These are phyloP conservation scores for Zoanthus gigantus DNA, from an alignment of 92 coral and sea anemone genomes.

Conservation along the genomic window DNA sequence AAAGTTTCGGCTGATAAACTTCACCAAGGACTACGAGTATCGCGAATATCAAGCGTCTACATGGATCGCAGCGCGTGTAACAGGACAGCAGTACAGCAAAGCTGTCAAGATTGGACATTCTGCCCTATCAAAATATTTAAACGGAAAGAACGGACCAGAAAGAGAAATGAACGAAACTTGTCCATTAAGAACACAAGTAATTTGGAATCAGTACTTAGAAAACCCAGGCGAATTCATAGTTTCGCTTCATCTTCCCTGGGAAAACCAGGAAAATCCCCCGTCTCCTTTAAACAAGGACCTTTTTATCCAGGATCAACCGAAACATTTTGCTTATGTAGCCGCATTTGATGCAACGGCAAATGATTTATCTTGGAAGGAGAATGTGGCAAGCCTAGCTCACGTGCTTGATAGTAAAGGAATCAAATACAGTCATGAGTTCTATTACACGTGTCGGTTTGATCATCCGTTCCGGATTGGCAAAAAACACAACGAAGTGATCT, in stretches of 20 bases:
- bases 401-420: slow-evolving; percentile 71
- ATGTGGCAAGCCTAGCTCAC: slow-evolving; percentile 34
- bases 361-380: slow-evolving; percentile 54
- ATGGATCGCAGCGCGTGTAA: slow-evolving; percentile 76
- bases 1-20: slow-evolving; percentile 75
- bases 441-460: slow-evolving; percentile 76
- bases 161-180: slow-evolving; percentile 75
- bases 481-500: slow-evolving; percentile 78
- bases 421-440: slow-evolving; percentile 54
- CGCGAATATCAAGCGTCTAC: slow-evolving; percentile 79
- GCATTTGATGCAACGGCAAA: slow-evolving; percentile 72
- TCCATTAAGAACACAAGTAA: slow-evolving; percentile 71
- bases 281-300: slow-evolving; percentile 71
- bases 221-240: slow-evolving; percentile 68
- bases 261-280: slow-evolving; percentile 71
- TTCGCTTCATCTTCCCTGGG: slow-evolving; percentile 84
- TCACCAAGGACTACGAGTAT: slow-evolving; percentile 79
- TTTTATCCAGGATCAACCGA: slow-evolving; percentile 77
- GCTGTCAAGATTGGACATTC: slow-evolving; percentile 73
- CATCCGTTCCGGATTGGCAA: slow-evolving; percentile 68
- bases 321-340: slow-evolving; percentile 77
- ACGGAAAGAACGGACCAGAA: slow-evolving; percentile 85
- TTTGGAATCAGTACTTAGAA: slow-evolving; percentile 51
- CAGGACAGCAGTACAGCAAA: slow-evolving; percentile 59
- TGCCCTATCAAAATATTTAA: slow-evolving; percentile 70